phyloP scores from a whole-genome alignment of 2,113 vertebrate genomes.

The Tautogolabrus adspersus region DNA sequence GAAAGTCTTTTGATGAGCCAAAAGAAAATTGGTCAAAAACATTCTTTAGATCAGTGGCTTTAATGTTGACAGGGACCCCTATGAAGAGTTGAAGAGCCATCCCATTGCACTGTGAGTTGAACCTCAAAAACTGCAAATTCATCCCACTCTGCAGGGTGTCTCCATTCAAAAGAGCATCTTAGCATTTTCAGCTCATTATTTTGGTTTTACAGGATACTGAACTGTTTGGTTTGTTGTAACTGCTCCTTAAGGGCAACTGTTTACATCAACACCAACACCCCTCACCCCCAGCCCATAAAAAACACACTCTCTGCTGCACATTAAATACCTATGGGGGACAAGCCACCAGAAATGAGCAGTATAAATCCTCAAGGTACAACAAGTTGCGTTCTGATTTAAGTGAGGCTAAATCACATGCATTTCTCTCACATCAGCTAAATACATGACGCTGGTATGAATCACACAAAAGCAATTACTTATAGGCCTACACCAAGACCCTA shows the following conservation, averaged over 20 bases:
- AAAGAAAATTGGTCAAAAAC: neutral
- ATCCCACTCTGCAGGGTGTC: neutral
- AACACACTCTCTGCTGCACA: constrained; percentile 52
- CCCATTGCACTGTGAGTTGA: neutral
- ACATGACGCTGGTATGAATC: constrained; percentile 70
- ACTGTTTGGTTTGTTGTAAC: too few relatives aligned
- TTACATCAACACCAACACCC: too few relatives aligned
- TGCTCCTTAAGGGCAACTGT: too few relatives aligned
- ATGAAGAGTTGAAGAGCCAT: neutral
- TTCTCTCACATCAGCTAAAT: constrained; percentile 75
- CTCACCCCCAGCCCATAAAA: constrained; percentile 16
- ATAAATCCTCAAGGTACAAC: constrained; percentile 72
- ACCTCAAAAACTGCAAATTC: neutral
- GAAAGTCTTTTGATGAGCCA: constrained; percentile 12
- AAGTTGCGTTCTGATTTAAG: constrained; percentile 60
- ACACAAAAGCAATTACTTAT: constrained; percentile 80
- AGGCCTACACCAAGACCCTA: constrained; percentile 56
- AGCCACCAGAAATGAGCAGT: constrained; percentile 64
- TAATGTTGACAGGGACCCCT: neutral
- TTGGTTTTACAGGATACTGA: too few relatives aligned
- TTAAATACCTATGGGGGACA: constrained; percentile 65
- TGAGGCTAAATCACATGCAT: constrained; percentile 75
- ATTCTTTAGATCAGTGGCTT: neutral
- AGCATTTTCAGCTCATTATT: too few relatives aligned
- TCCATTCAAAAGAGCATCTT: neutral